phyloP scores from a whole-genome alignment of 2,888 invertebrate genomes.

The Schrankia costaestrigalis region DNA sequence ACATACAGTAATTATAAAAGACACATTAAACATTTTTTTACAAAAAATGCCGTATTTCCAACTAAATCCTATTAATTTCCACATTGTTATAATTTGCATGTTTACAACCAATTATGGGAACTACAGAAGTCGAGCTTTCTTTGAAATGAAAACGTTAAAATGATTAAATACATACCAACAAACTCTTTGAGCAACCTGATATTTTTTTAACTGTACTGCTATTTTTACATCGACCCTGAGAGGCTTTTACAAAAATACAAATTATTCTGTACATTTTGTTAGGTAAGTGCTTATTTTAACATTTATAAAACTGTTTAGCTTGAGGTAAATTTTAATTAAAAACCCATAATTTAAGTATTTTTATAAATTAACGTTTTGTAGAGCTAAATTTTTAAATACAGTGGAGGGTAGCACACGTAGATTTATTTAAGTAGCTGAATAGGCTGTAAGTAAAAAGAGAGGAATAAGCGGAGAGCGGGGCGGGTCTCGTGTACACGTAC shows the following conservation, averaged over 20 bases:
- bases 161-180: constrained; percentile 23
- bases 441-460: constrained; percentile 11
- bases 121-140: constrained; percentile 22
- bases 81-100: constrained; percentile 26
- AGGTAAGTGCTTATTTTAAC: too few species aligned
- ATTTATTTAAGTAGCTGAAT: neutral
- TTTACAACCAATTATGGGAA: constrained; percentile 23
- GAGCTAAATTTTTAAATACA: constrained; percentile 7
- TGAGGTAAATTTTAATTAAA: constrained; percentile 6
- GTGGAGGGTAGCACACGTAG: constrained; percentile 4
- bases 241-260: constrained; percentile 3
- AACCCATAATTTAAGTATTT: constrained; percentile 4
- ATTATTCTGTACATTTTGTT: constrained; percentile 10
- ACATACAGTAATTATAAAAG: neutral
- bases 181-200: constrained; percentile 19
- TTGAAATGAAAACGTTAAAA: constrained; percentile 29
- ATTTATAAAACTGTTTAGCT: constrained; percentile 8
- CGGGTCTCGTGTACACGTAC: constrained; percentile 31
- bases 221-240: constrained; percentile 9
- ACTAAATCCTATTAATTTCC: constrained; percentile 19
- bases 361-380: constrained; percentile 21
- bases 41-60: constrained; percentile 10
- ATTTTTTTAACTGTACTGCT: constrained; percentile 12
- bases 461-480: constrained; percentile 10
- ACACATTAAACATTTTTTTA: too few species aligned